Percentiles rank a stretch among this genome's conserved stretches.
These are phyloP conservation scores for Botia almorhae DNA, from an alignment of 2,797 vertebrate species.

Conservation along the genomic window DNA sequence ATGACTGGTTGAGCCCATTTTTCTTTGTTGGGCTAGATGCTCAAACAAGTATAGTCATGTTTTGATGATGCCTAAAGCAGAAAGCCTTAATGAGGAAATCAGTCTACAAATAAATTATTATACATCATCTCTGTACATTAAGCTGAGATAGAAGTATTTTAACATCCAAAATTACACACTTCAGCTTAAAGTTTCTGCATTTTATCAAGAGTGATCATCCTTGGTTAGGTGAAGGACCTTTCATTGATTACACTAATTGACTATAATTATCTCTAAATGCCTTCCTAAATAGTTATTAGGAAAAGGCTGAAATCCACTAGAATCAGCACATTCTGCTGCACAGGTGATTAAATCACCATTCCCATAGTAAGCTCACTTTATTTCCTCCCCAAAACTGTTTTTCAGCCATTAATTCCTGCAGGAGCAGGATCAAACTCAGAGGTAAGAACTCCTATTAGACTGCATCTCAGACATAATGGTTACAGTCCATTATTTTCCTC, in stretches of 20 bases:
- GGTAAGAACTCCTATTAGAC: slow-evolving; percentile 1
- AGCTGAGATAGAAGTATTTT: neutral
- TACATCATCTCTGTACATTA: neutral
- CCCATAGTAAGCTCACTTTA: slow-evolving; percentile 6
- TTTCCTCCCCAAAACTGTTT: slow-evolving; percentile 23
- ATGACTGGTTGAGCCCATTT: neutral
- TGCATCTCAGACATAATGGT: neutral
- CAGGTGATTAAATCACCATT: slow-evolving; percentile 26
- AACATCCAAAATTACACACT: neutral
- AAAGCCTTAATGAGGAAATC: neutral
- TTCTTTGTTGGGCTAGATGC: no score
- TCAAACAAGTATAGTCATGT: neutral
- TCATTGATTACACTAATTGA: slow-evolving; percentile 37
- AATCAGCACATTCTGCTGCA: slow-evolving; percentile 13
- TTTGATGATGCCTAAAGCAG: neutral
- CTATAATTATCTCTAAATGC: slow-evolving; percentile 37
- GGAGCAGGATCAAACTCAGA: slow-evolving; percentile 4
- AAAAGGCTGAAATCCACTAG: neutral
- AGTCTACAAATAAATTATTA: neutral
- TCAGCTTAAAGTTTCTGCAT: neutral
- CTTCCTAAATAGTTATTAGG: slow-evolving; percentile 20
- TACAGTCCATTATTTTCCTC: neutral
- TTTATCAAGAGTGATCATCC: neutral
- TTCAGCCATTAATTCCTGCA: neutral
- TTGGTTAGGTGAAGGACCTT: slow-evolving; percentile 14